phyloP scores from a whole-genome alignment of 2,113 vertebrate species.

The Sorex fumeus region DNA sequence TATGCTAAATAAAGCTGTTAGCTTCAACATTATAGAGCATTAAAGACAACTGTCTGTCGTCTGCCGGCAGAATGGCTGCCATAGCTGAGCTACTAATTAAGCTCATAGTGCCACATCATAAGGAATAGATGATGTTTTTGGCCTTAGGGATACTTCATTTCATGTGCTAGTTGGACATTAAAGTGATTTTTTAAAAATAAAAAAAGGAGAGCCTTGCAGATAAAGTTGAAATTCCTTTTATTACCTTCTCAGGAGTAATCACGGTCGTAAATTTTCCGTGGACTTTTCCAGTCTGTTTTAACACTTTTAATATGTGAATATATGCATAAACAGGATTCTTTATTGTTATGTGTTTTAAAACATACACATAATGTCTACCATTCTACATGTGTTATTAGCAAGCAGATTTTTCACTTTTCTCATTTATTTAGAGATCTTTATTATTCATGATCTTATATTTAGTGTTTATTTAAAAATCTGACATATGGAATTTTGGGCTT shows the following conservation, averaged over 20 bases:
- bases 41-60: conserved; percentile 58
- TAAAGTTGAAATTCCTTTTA: conserved; percentile 68
- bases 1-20: neutral
- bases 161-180: conserved; percentile 60
- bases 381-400: neutral
- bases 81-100: conserved; percentile 59
- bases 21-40: conserved; percentile 18
- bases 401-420: conserved; percentile 25
- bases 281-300: conserved; percentile 40
- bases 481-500: conserved; percentile 1
- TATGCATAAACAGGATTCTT: neutral
- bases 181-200: conserved; percentile 64
- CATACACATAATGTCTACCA: neutral
- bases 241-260: conserved; percentile 42
- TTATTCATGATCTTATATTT: conserved; percentile 5
- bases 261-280: conserved; percentile 33
- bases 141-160: conserved; percentile 64
- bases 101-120: conserved; percentile 50
- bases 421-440: conserved; percentile 6
- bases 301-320: conserved; percentile 6
- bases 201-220: conserved; percentile 52
- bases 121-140: conserved; percentile 74
- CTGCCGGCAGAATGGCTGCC: conserved; percentile 8
- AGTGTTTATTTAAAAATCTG: conserved; percentile 37
- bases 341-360: neutral